These are phyloP conservation scores for Brachymystax lenok DNA, from an alignment of 2,797 vertebrate species.

Conservation along the genomic window DNA sequence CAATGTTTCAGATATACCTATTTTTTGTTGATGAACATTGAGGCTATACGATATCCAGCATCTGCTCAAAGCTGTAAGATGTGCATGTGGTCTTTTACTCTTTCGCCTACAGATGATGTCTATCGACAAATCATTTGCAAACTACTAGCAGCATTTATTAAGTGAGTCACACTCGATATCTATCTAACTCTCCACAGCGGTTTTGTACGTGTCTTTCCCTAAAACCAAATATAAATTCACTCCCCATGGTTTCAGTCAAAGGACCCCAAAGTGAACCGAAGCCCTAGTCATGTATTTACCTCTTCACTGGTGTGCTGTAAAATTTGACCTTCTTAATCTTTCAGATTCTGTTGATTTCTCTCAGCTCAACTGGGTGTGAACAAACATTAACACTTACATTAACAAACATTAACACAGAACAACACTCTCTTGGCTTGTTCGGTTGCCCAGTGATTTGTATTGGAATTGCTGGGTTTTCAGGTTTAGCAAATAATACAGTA, in stretches of 20 bases:
- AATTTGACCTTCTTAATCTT: constrained; percentile 69
- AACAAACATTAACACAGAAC: neutral
- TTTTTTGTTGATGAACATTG: no score
- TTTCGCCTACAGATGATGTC: neutral
- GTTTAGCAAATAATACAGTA: neutral
- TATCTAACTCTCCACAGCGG: neutral
- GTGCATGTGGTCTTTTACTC: neutral
- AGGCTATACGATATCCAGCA: no score
- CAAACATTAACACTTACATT: neutral
- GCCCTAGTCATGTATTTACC: constrained; percentile 30
- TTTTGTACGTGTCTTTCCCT: neutral
- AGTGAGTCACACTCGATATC: neutral
- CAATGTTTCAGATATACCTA: neutral
- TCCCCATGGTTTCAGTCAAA: constrained; percentile 12
- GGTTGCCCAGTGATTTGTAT: constrained; percentile 4
- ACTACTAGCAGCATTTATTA: no score
- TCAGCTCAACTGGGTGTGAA: constrained; percentile 61
- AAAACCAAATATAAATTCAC: neutral
- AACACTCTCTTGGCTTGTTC: neutral
- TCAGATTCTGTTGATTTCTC: constrained; percentile 61
- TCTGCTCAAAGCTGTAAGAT: neutral
- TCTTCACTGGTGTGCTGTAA: constrained; percentile 45
- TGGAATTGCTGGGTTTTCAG: neutral
- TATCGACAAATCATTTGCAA: neutral
- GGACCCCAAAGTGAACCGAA: constrained; percentile 36